Percentiles rank a stretch among this genome's conserved stretches.
Conservation (phyloP, 2,113 vertebrate species). For the Tachuris rubrigastra region DNA sequence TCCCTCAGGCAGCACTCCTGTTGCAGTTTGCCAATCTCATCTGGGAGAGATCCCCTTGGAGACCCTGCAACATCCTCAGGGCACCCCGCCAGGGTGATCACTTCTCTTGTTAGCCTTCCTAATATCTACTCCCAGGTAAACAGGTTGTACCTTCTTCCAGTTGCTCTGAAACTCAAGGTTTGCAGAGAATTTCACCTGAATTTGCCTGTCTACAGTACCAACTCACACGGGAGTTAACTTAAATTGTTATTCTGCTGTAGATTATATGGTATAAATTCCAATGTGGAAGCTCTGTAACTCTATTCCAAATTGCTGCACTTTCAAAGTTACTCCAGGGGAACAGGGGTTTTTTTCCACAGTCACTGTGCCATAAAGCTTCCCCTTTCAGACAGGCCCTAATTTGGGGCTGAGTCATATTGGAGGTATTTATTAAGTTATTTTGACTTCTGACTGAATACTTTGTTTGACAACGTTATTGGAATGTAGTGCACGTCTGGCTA, state of each 20-base stretch:
- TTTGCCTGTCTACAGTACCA: not conserved
- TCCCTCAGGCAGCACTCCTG: not conserved
- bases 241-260: not conserved
- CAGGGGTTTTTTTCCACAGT: fast-evolving
- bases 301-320: not conserved
- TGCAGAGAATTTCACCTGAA: not conserved
- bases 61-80: not conserved
- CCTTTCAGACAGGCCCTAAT: not conserved
- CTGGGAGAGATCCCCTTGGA: not conserved
- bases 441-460: slow-evolving; percentile 1
- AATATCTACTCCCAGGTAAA: not conserved
- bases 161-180: not conserved
- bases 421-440: not conserved
- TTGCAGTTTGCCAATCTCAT: not conserved
- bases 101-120: not conserved
- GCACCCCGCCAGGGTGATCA: fast-evolving
- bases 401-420: not conserved
- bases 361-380: not conserved
- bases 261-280: not conserved
- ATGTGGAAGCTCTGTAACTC: not conserved
- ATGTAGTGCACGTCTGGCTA: not conserved
- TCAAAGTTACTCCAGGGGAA: not conserved
- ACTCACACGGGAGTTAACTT: not conserved
- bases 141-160: fast-evolving
- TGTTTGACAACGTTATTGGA: not conserved